Percentiles rank a stretch among this genome's conserved stretches.
Evolutionary conservation across 2,888 invertebrate species (phyloP).

Genomic region (Cephus spinipes): DNA sequence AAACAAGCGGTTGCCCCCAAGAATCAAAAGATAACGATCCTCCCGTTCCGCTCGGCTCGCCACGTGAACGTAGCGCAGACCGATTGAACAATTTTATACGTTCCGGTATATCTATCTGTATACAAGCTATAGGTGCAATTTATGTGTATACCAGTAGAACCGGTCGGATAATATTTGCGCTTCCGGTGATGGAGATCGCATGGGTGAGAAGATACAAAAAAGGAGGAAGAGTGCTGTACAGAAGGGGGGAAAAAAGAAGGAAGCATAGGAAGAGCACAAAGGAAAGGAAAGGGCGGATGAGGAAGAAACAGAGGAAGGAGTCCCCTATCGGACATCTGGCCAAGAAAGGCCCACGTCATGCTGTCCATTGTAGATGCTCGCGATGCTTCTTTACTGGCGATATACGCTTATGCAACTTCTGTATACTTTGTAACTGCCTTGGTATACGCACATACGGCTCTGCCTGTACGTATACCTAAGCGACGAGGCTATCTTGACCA

Average conservation of each 20-base stretch:
- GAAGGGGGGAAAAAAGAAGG: conserved; percentile 9
- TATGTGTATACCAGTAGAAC: too few relatives aligned
- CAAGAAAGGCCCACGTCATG: conserved; percentile 15
- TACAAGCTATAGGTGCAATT: too few relatives aligned
- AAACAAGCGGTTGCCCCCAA: not conserved
- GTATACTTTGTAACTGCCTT: not conserved
- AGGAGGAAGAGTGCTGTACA: not conserved
- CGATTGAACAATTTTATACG: too few relatives aligned
- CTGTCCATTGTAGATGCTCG: conserved; percentile 8
- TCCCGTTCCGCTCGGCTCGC: conserved; percentile 1
- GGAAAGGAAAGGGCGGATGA: conserved; percentile 1
- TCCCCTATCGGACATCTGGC: conserved; percentile 27
- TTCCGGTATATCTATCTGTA: too few relatives aligned
- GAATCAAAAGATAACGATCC: conserved; percentile 18
- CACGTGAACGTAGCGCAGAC: too few relatives aligned
- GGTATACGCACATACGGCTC: not conserved
- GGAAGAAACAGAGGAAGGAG: conserved; percentile 14
- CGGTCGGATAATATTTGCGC: too few relatives aligned
- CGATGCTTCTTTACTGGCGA: conserved; percentile 1
- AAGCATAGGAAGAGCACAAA: not conserved
- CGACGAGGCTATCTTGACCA: not conserved
- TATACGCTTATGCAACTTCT: conserved; percentile 4
- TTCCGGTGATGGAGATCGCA: conserved; percentile 13
- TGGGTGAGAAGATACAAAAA: conserved; percentile 19
- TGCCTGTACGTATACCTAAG: not conserved